phyloP scores from a whole-genome alignment of 2,113 vertebrate genomes.

The Syrmaticus mikado region DNA sequence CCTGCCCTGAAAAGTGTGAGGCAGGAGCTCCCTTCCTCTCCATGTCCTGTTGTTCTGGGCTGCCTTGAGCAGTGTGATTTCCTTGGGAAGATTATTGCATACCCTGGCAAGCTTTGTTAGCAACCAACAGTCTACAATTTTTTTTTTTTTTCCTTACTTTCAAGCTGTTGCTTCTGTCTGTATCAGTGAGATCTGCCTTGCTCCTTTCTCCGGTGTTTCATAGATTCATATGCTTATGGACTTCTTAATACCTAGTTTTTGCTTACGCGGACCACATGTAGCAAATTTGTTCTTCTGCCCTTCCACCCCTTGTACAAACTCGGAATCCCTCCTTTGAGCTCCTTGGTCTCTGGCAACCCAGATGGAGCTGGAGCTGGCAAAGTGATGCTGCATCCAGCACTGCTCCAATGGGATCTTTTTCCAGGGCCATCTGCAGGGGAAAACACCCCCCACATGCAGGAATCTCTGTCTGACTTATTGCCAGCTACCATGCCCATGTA shows the following conservation, averaged over 20 bases:
- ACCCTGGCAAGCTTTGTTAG: background rate
- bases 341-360: background rate
- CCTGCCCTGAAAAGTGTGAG: background rate
- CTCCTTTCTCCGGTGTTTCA: background rate
- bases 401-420: background rate
- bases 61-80: background rate
- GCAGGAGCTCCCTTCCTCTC: background rate
- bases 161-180: background rate
- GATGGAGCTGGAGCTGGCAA: background rate
- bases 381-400: background rate
- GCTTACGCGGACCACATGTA: background rate
- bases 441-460: background rate
- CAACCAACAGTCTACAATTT: background rate
- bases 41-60: background rate
- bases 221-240: rapidly evolving
- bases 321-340: background rate
- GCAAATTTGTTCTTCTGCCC: background rate
- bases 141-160: background rate
- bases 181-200: background rate
- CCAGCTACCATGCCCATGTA: rapidly evolving
- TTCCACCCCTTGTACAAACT: rapidly evolving
- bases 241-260: background rate
- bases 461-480: background rate
- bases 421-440: background rate
- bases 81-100: background rate